These are phyloP conservation scores for Drosophila equinoxialis DNA, from an alignment of 1,140 invertebrate species.

Conservation along the genomic window DNA sequence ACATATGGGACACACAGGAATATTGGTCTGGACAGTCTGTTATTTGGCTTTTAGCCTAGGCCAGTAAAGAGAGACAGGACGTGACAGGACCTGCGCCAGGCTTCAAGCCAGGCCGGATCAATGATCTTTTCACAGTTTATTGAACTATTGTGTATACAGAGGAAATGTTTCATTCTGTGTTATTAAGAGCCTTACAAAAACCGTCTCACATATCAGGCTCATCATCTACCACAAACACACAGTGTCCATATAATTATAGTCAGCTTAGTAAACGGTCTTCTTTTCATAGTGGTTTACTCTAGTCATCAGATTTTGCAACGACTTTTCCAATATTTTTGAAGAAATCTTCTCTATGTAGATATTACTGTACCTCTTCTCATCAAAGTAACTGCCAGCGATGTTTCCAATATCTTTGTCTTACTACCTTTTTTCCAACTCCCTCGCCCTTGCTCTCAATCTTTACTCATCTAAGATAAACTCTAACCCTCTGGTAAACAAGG, in stretches of 20 bases:
- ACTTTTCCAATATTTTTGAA: too few relatives aligned
- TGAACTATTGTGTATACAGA: conserved; percentile 56
- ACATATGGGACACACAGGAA: conserved; percentile 8
- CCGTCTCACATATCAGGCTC: too few relatives aligned
- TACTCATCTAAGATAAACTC: conserved; percentile 15
- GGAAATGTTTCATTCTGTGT: conserved; percentile 17
- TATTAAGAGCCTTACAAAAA: not conserved
- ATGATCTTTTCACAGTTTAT: conserved; percentile 64
- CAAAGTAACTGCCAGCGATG: too few relatives aligned
- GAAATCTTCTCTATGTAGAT: too few relatives aligned
- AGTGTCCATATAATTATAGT: too few relatives aligned
- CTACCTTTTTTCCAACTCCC: not conserved
- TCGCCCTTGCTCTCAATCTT: not conserved
- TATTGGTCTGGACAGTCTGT: conserved; percentile 5
- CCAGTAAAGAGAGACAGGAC: conserved; percentile 9
- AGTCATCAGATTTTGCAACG: too few relatives aligned
- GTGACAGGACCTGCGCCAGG: not conserved
- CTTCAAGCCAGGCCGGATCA: conserved; percentile 42
- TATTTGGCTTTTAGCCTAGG: conserved; percentile 45
- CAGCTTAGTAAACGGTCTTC: too few relatives aligned
- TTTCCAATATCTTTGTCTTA: too few relatives aligned
- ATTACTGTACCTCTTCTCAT: too few relatives aligned
- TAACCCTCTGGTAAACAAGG: conserved; percentile 35
- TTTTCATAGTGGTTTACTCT: too few relatives aligned
- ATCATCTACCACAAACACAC: too few relatives aligned